Conservation (phyloP, 2,113 vertebrate genomes). For the Felis catus region DNA sequence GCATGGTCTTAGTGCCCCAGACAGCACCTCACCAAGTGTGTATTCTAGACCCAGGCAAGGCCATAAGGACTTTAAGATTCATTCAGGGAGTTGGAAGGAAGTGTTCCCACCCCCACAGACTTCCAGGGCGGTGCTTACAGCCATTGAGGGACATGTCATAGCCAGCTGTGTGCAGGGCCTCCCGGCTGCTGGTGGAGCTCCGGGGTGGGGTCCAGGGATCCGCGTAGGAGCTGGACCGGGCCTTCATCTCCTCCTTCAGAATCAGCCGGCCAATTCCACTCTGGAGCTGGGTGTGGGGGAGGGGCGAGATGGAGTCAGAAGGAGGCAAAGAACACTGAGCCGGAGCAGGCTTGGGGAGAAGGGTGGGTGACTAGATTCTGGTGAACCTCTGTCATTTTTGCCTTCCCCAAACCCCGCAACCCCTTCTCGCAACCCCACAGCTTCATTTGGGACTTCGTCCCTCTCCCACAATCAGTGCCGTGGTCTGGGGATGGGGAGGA, state of each 20-base stretch:
- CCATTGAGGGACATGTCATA: constrained; percentile 96
- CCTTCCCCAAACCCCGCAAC: not conserved
- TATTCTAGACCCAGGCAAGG: not conserved
- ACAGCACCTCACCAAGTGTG: not conserved
- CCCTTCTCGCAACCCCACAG: not conserved
- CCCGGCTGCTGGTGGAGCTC: constrained; percentile 96
- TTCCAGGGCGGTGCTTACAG: constrained; percentile 88
- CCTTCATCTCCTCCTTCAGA: constrained; percentile 99
- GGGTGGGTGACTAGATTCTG: not conserved
- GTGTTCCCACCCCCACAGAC: rapidly evolving
- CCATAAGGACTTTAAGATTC: not conserved
- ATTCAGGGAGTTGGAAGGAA: not conserved
- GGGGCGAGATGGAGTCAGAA: not conserved
- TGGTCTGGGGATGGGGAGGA: not conserved
- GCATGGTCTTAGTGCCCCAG: not conserved
- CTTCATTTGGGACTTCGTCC: not conserved
- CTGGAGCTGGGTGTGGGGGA: constrained; percentile 89
- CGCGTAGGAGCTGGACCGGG: constrained; percentile 95
- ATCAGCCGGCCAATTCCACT: constrained; percentile 97
- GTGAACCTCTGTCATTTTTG: not conserved
- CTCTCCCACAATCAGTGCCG: not conserved
- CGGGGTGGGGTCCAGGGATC: constrained; percentile 97
- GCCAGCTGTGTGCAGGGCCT: constrained; percentile 92
- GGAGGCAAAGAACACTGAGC: not conserved
- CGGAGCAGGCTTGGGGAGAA: not conserved